These are phyloP conservation scores for Merluccius polli DNA, from an alignment of 2,797 vertebrate species.

Conservation along the genomic window DNA sequence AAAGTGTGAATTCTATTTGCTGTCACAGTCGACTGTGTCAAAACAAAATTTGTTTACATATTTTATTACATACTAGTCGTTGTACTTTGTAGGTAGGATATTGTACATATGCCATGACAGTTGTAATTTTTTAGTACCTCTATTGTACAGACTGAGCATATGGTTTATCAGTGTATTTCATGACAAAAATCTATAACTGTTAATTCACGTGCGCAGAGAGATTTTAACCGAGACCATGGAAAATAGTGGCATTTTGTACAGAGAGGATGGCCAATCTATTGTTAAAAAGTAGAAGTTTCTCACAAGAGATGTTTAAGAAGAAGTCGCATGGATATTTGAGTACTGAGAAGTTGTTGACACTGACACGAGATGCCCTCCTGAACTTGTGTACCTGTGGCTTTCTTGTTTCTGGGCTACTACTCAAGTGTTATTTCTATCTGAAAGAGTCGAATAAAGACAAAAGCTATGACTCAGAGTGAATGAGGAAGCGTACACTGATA, in stretches of 20 bases:
- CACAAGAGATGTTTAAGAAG: conserved; percentile 88
- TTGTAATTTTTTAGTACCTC: conserved; percentile 81
- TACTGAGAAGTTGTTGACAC: conserved; percentile 83
- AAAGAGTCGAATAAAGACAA: conserved; percentile 59
- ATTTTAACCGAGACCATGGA: conserved; percentile 74
- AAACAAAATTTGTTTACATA: conserved; percentile 81
- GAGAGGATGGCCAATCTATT: conserved; percentile 77
- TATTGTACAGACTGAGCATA: conserved; percentile 79
- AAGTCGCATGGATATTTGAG: conserved; percentile 96
- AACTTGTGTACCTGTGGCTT: conserved; percentile 74
- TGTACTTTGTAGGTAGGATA: conserved; percentile 81
- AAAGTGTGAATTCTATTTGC: conserved; percentile 79
- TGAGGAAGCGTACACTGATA: conserved; percentile 47
- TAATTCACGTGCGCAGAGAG: conserved; percentile 65
- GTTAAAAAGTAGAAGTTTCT: conserved; percentile 89
- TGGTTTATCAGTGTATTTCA: conserved; percentile 75
- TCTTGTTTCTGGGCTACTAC: conserved; percentile 75
- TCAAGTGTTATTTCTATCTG: conserved; percentile 72
- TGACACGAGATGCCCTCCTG: conserved; percentile 81
- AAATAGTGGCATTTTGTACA: conserved; percentile 70
- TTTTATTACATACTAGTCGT: conserved; percentile 82
- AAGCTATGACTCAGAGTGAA: conserved; percentile 74
- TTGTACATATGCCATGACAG: conserved; percentile 77
- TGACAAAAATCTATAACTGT: conserved; percentile 69
- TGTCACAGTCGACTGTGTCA: conserved; percentile 81